Percentiles rank a stretch among this genome's conserved stretches.
phyloP scores from a whole-genome alignment of 2,888 invertebrate genomes.

The Sialis fuliginosa region DNA sequence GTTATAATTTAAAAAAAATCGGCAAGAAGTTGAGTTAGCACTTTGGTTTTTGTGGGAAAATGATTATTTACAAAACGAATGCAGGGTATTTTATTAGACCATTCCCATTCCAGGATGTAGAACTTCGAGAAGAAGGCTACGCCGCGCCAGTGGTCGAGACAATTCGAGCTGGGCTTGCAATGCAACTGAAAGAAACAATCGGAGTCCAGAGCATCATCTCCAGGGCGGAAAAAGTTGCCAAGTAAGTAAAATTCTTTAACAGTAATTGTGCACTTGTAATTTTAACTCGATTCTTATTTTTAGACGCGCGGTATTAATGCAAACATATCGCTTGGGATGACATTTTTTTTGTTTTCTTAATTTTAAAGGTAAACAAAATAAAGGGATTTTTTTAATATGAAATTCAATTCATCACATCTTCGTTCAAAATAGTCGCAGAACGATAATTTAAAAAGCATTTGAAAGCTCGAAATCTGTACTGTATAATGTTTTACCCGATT shows the following conservation, averaged over 20 bases:
- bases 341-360: no score
- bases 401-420: no score
- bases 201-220: slow-evolving; percentile 53
- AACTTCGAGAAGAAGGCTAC: slow-evolving; percentile 55
- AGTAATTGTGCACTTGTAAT: slow-evolving; percentile 7
- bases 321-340: no score
- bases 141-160: slow-evolving; percentile 64
- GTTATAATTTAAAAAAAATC: background rate
- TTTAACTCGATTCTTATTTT: background rate
- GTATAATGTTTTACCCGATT: no score
- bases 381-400: no score
- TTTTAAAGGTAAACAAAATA: no score
- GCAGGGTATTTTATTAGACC: background rate
- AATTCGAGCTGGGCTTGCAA: slow-evolving; percentile 67
- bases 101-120: slow-evolving; percentile 29
- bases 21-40: background rate
- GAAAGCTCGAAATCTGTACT: no score
- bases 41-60: background rate
- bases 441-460: no score
- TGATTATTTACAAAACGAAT: slow-evolving; percentile 1
- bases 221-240: slow-evolving; percentile 54
- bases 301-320: no score
- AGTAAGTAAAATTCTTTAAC: slow-evolving; percentile 27
- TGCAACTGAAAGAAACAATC: slow-evolving; percentile 71
- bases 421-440: no score